These are phyloP conservation scores for Myiozetetes cayanensis DNA, from an alignment of 2,113 vertebrate genomes.

Conservation along the genomic window DNA sequence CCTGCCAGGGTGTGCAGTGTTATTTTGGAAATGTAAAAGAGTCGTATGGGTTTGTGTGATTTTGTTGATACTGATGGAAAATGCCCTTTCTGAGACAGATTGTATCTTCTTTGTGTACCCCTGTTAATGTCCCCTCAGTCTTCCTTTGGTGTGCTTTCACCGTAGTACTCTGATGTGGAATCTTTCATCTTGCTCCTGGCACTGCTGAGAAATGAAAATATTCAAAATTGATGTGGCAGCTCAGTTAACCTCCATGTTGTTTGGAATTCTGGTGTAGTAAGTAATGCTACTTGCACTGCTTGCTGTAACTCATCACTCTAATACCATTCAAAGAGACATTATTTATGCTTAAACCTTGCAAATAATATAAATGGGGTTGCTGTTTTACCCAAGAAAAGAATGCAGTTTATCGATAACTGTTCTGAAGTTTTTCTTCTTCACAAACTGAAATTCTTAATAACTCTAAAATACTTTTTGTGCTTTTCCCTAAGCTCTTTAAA, in stretches of 20 bases:
- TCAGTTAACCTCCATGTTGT: not conserved
- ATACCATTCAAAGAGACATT: not conserved
- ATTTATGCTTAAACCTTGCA: not conserved
- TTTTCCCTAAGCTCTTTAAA: not conserved
- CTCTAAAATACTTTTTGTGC: not conserved
- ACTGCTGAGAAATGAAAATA: not conserved
- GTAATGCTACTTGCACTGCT: not conserved
- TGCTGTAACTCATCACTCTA: not conserved
- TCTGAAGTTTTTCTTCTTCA: not conserved
- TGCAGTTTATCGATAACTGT: not conserved
- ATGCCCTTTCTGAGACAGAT: not conserved
- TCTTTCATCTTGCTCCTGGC: not conserved
- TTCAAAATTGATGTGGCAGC: not conserved
- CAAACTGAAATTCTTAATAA: not conserved
- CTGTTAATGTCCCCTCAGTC: not conserved
- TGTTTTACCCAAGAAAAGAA: not conserved
- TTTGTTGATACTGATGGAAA: not conserved
- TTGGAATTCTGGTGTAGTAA: not conserved
- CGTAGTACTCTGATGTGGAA: not conserved
- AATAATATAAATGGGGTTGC: not conserved
- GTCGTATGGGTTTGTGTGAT: not conserved
- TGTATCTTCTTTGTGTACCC: not conserved
- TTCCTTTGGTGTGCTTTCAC: not conserved
- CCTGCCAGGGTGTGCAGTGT: not conserved
- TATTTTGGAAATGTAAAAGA: not conserved